Evolutionary conservation across 2,888 invertebrate species (phyloP).

Genomic region (Seira ritae): DNA sequence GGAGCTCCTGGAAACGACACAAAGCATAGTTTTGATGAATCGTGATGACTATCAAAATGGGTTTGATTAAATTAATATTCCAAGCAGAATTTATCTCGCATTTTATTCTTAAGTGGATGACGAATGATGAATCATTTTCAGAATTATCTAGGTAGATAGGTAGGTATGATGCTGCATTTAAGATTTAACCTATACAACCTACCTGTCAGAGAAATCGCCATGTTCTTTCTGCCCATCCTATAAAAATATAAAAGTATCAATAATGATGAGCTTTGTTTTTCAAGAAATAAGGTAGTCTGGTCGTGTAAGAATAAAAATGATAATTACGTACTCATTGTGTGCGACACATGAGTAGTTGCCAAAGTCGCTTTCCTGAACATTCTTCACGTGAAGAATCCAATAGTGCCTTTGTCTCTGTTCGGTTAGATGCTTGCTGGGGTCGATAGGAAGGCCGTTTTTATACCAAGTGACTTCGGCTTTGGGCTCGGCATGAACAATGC

Average conservation of each 20-base stretch:
- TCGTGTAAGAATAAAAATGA: no score
- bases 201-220: conserved; percentile 83
- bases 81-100: conserved; percentile 6
- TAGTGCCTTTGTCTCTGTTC: conserved; percentile 61
- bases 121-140: no score
- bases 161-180: no score
- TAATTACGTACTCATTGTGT: no score
- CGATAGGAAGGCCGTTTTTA: conserved; percentile 83
- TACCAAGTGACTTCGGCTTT: conserved; percentile 82
- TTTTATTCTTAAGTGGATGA: not conserved
- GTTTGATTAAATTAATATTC: no score
- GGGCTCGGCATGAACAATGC: conserved; percentile 77
- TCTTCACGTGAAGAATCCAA: conserved; percentile 81
- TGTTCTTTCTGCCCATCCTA: conserved; percentile 82
- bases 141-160: no score
- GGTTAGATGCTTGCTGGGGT: conserved; percentile 78
- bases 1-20: conserved; percentile 64
- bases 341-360: conserved; percentile 85
- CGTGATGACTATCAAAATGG: no score
- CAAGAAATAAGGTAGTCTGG: no score
- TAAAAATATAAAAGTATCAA: no score
- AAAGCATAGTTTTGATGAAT: not conserved
- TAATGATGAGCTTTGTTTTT: no score
- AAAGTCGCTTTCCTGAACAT: conserved; percentile 83
- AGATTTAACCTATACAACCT: no score